Base-by-base conservation (phyloP, 2,113 vertebrate species). In the Ochotona curzoniae region DNA sequence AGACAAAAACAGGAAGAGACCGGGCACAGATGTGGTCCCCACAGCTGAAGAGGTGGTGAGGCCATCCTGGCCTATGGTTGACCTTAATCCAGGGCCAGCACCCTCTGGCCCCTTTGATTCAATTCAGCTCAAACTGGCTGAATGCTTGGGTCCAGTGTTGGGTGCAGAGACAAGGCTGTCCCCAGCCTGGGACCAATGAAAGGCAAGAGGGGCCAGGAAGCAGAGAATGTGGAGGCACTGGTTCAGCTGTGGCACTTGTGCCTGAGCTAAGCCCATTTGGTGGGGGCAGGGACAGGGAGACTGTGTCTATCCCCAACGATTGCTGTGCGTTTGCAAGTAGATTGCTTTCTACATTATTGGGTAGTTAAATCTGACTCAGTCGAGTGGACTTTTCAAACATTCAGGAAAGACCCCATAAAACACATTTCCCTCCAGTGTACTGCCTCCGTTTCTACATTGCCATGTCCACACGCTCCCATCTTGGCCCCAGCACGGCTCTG, bases 391-490 rank as follows among this genome's bases (percentile, higher is more conserved):
- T 75, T 90, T 91, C 88, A 93, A 69, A 74, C 15, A 32, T 66
- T 28, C 30, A 83, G 71, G 95, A 90, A 92, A 94, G 8, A 67
- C 8, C 9, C 60, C 82, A 92, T 18, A 49, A 32, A 60, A 89
- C 64, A 81, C 12, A 28, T 49, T n/a, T n/a, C 8, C 32, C 15
- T 89, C 15, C 18, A 32, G 32, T 28, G 84, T 54, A 63, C 32
- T 44, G 38, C 38, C 38, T 44, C 38, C 38, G 6, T 44, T 44
- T 44, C 38, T 44, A 44, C 6, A 6, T 44, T 44, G 38, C 38
- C 38, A 44, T 44, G 38, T 44, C 38, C 38, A 44, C 38, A 57
- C 14, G 38, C 13, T 49, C 28, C 17, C 44, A 2, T 64, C 44
- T 82, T 63, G 23, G 47, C 54, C 92, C 83, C 61, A 51, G 21